These are phyloP conservation scores for Netelia fuscicornis DNA, from an alignment of 2,888 invertebrate species.

Conservation along the genomic window DNA sequence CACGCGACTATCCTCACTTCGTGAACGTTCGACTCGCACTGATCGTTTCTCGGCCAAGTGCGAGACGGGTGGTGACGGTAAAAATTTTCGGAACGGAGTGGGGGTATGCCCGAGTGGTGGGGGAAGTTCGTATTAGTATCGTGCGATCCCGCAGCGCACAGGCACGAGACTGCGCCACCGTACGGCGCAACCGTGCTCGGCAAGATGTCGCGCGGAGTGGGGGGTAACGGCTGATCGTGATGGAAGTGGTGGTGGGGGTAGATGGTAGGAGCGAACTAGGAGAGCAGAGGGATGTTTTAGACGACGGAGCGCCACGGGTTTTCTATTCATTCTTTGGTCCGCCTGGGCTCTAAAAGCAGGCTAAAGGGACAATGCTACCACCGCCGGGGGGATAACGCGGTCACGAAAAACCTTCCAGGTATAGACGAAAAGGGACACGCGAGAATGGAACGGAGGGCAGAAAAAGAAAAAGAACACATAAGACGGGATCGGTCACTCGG, in stretches of 20 bases:
- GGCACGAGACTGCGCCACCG: conserved; percentile 71
- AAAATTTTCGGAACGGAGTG: conserved; percentile 65
- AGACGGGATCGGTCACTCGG: conserved; percentile 61
- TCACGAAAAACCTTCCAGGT: conserved; percentile 52
- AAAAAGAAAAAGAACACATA: conserved; percentile 37
- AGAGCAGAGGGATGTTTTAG: conserved; percentile 42
- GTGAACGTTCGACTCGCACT: conserved; percentile 71
- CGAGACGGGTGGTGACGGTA: conserved; percentile 70
- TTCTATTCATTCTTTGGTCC: conserved; percentile 67
- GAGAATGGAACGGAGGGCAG: conserved; percentile 35
- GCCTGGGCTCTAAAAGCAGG: conserved; percentile 49
- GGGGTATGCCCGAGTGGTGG: conserved; percentile 15
- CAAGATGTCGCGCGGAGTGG: neutral
- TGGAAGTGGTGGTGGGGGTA: conserved; percentile 27
- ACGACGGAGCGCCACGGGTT: conserved; percentile 67
- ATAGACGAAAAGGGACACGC: conserved; percentile 39
- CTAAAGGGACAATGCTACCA: conserved; percentile 66
- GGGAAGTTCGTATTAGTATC: conserved; percentile 49
- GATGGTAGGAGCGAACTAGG: conserved; percentile 7
- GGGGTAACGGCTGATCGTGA: neutral
- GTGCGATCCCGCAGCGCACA: conserved; percentile 50
- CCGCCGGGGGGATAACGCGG: conserved; percentile 41
- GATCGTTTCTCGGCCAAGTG: conserved; percentile 65
- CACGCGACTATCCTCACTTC: conserved; percentile 54
- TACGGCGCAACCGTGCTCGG: conserved; percentile 52